Percentiles rank a stretch among this genome's conserved stretches.
Conservation (phyloP, 1,140 invertebrate genomes). For the Trichogramma pretiosum region DNA sequence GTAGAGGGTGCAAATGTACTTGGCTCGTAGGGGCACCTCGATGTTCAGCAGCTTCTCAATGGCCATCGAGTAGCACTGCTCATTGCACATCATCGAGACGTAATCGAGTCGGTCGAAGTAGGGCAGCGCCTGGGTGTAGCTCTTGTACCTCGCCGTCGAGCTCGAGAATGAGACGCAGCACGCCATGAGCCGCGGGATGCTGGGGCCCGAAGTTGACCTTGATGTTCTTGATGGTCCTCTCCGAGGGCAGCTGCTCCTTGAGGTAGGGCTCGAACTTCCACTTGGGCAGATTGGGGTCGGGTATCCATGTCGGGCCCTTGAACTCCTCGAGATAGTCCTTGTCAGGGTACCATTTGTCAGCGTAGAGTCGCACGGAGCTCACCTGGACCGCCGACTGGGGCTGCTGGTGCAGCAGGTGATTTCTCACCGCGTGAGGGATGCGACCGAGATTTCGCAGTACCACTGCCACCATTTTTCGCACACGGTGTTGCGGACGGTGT, state of each 20-base stretch:
- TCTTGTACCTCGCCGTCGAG: conserved; percentile 98
- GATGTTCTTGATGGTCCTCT: conserved; percentile 74
- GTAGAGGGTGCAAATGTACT: conserved; percentile 86
- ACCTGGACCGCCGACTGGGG: too few species aligned
- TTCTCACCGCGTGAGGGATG: too few species aligned
- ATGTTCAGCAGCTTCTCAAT: conserved; percentile 95
- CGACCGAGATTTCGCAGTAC: too few species aligned
- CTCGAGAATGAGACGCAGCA: conserved; percentile 88
- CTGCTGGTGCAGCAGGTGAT: too few species aligned
- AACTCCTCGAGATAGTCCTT: conserved; percentile 61
- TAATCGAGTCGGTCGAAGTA: conserved; percentile 99
- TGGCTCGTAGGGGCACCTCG: conserved; percentile 85
- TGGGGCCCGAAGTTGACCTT: conserved; percentile 95
- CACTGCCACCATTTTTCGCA: too few species aligned
- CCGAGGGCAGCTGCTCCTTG: conserved; percentile 43
- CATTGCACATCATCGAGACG: conserved; percentile 99
- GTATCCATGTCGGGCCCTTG: conserved; percentile 56
- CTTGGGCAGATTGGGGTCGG: conserved; percentile 22
- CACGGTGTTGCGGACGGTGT: too few species aligned
- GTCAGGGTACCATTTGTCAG: conserved; percentile 63
- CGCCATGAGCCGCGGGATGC: conserved; percentile 97
- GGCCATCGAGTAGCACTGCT: conserved; percentile 92
- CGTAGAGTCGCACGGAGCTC: too few species aligned
- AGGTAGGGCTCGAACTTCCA: conserved; percentile 51
- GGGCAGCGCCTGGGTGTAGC: conserved; percentile 92